Evolutionary conservation across 35 echinoderm and acorn worm genomes (phyloP).

Genomic region (Diadema setosum): DNA sequence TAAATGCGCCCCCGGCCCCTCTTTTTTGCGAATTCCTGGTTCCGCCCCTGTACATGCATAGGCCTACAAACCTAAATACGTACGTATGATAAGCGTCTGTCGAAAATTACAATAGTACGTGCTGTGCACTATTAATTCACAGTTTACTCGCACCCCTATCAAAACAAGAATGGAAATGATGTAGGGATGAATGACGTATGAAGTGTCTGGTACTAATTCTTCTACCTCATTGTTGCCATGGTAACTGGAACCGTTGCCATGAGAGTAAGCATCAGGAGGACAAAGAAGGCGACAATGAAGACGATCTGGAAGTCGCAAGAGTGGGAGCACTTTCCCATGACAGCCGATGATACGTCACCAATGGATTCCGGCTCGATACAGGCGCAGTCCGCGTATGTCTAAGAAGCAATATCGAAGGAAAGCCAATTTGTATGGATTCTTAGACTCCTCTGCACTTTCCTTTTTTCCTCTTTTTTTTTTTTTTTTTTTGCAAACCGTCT

Average conservation of each 20-base stretch:
- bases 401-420: not conserved
- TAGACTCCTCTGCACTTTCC: not conserved
- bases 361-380: not conserved
- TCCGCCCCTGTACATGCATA: too few relatives aligned
- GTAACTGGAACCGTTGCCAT: constrained; percentile 45
- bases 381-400: constrained; percentile 8
- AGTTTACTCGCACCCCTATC: too few relatives aligned
- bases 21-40: too few relatives aligned
- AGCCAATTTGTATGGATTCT: not conserved
- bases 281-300: constrained; percentile 55
- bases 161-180: too few relatives aligned
- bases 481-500: not conserved
- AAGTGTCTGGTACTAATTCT: not conserved
- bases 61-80: too few relatives aligned
- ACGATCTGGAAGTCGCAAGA: constrained; percentile 31
- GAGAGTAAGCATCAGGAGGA: constrained; percentile 36
- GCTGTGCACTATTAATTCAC: too few relatives aligned
- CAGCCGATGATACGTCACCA: not conserved
- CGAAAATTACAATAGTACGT: too few relatives aligned
- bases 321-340: constrained; percentile 33
- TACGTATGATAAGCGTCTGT: too few relatives aligned
- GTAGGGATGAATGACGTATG: too few relatives aligned
- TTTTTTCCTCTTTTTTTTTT: not conserved
- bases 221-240: constrained; percentile 54
- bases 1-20: too few relatives aligned